phyloP scores from a whole-genome alignment of 2,888 invertebrate genomes.

The Meiosimyza decipiens region DNA sequence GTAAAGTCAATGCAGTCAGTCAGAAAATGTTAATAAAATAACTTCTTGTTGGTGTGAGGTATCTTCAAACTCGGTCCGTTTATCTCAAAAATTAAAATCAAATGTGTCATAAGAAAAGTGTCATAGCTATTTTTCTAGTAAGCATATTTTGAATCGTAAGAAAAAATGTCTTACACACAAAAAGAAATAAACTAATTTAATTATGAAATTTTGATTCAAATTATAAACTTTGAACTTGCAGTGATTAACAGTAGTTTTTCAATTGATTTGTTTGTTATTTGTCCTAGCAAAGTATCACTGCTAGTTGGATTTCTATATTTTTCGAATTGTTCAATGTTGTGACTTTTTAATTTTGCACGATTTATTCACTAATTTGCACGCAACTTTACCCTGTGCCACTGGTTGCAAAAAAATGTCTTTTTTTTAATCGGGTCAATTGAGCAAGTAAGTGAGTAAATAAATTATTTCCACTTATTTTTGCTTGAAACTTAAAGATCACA shows the following conservation, averaged over 20 bases:
- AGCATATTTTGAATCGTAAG: too few relatives aligned
- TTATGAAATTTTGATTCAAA: not conserved
- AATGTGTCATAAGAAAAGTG: too few relatives aligned
- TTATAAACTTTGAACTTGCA: not conserved
- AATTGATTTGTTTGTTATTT: not conserved
- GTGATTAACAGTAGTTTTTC: constrained; percentile 1
- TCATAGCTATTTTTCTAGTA: too few relatives aligned
- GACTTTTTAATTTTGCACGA: not conserved
- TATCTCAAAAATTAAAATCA: too few relatives aligned
- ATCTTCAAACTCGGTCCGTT: too few relatives aligned
- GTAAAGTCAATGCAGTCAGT: too few relatives aligned
- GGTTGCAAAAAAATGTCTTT: not conserved
- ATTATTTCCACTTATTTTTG: constrained; percentile 27
- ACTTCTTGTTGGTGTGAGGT: too few relatives aligned
- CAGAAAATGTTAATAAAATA: too few relatives aligned
- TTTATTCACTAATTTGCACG: constrained; percentile 27
- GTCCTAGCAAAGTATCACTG: not conserved
- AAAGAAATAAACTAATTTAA: too few relatives aligned
- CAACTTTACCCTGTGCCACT: not conserved
- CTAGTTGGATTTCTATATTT: not conserved
- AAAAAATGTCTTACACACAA: too few relatives aligned
- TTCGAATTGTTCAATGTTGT: not conserved
- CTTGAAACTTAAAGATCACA: constrained; percentile 23
- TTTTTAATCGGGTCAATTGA: constrained; percentile 35
- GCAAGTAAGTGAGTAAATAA: constrained; percentile 23